These are phyloP conservation scores for Dendroctonus valens DNA, from an alignment of 1,140 invertebrate genomes.

Conservation along the genomic window DNA sequence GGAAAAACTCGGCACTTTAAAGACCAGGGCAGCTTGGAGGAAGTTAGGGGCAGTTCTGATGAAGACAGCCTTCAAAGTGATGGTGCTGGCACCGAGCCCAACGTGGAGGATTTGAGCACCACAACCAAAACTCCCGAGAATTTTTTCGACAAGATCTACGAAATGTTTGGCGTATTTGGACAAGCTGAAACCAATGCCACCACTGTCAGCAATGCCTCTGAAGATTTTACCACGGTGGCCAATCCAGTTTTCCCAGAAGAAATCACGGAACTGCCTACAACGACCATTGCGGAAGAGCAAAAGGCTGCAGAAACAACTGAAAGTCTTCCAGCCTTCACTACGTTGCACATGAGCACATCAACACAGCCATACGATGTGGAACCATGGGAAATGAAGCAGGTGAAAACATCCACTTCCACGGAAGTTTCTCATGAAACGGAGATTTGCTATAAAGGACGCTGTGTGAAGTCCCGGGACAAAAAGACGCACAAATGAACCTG, in stretches of 20 bases:
- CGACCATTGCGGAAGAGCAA: background rate
- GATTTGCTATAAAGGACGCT: slow-evolving; percentile 80
- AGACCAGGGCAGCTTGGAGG: background rate
- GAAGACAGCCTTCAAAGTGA: background rate
- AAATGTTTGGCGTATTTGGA: slow-evolving; percentile 41
- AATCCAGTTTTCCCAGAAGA: slow-evolving; percentile 37
- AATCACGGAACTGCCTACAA: slow-evolving; percentile 30
- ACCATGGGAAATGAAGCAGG: slow-evolving; percentile 54
- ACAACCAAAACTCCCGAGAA: slow-evolving; percentile 39
- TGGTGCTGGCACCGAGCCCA: slow-evolving; percentile 7
- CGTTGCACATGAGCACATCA: background rate
- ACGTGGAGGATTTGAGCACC: slow-evolving; percentile 3
- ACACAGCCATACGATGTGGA: slow-evolving; percentile 46
- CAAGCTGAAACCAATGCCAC: slow-evolving; percentile 7
- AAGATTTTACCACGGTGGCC: slow-evolving; percentile 30
- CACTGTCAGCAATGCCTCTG: slow-evolving; percentile 16
- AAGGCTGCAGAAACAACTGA: slow-evolving; percentile 1
- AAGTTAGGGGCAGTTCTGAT: background rate
- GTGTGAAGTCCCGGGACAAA: slow-evolving; percentile 67
- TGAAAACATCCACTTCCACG: slow-evolving; percentile 74
- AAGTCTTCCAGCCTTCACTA: background rate
- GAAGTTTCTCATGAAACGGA: slow-evolving; percentile 82
- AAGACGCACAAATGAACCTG: slow-evolving; percentile 4
- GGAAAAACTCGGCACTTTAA: background rate
- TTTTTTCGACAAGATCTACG: slow-evolving; percentile 51